Base-by-base conservation (phyloP, 2,113 vertebrate species). In the Channa maculata region DNA sequence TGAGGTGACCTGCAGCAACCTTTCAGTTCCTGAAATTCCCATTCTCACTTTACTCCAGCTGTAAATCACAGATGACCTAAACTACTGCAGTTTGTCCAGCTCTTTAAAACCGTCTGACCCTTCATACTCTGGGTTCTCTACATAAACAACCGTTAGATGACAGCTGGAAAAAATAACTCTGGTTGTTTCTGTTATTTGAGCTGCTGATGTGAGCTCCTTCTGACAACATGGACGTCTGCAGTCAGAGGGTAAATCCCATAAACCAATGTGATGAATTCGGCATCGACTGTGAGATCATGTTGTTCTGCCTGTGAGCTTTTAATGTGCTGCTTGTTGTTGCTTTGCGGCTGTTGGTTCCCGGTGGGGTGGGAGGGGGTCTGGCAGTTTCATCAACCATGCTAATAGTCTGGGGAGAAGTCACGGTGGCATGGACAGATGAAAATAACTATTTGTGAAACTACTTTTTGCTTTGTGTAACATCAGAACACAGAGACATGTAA, bases 371-470 rank as follows among this genome's bases (percentile, higher is more conserved):
- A 9, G 9, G 48, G 63, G 9, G 49, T 66, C 50, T 33, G 8
- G 39, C 50, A 38, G 53, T 75, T 75, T 58, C 53, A 66, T 74
- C 62, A 65, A 50, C 62, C 37, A 65, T 45, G 54, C 39, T 60
- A 75, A 75, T 46, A 75, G 63, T 66, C 48, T 60, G 72, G 46
- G 51, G 54, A 13, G 62, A 59, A 39, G 63, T 66, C 54, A 75
- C 8, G 53, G 53, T 38, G 58, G 37, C 62, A 65, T 38, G 53
- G 41, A 34, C 1, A 15, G 48, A 67, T 34, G 55, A 45, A 67
- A 46, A 75, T 52, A 8, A 67, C 33, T 5, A 6, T 1, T 1
- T 13, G 24, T 53, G 15, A 66, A 43, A 9, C n/a, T 51, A 48
- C 48, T 24, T 46, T 12, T 52, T 4, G 34, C 14, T 65, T 48